Evolutionary conservation across 2,113 vertebrate genomes (phyloP), one percentile per base, ranked within the genome.

Genomic region (Lagopus muta): DNA sequence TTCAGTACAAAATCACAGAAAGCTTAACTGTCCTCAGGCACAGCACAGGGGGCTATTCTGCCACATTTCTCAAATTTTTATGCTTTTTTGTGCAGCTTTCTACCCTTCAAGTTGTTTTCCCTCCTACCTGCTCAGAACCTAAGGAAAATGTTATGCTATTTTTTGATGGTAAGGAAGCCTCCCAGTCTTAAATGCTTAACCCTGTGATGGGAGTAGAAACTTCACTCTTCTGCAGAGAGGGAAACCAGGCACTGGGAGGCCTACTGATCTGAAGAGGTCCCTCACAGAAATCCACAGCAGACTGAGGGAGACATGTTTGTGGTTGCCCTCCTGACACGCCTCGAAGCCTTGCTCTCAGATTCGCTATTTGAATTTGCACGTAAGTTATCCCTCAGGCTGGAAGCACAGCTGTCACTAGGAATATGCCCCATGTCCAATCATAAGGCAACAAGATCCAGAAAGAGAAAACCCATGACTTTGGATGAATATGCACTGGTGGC

Each of bases 301-400:
- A 19, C 8, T 0, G 1, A 60, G 65, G 24, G 27, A n/a, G 38
- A 16, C 8, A 0, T 0, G 17, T 20, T 70, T 30, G 20, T 28
- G 28, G 14, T 21, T 50, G 71, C n/a, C 48, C 43, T 48, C 20
- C 42, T 45, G 40, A 34, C 11, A 20, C 18, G 3, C 1, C 1
- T 25, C 10, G 34, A 40, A 62, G 27, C 40, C 55, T 47, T 60
- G 28, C 67, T 73, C 71, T 61, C 40, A 38, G 5, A 12, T 55
- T 20, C 5, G 5, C 42, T 36, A 1, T 62, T 50, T 6, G 78
- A 43, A 32, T 21, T 24, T 4, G 2, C 5, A 11, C 7, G 20
- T 32, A 32, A 7, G 17, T 22, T 14, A 40, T 19, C 72, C 42
- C 61, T 62, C 21, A 9, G 1, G 30, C 32, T 60, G 52, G 43